Percentiles rank a stretch among this genome's conserved stretches.
phyloP scores from a whole-genome alignment of 2,888 invertebrate species.

The Biston stratarius region DNA sequence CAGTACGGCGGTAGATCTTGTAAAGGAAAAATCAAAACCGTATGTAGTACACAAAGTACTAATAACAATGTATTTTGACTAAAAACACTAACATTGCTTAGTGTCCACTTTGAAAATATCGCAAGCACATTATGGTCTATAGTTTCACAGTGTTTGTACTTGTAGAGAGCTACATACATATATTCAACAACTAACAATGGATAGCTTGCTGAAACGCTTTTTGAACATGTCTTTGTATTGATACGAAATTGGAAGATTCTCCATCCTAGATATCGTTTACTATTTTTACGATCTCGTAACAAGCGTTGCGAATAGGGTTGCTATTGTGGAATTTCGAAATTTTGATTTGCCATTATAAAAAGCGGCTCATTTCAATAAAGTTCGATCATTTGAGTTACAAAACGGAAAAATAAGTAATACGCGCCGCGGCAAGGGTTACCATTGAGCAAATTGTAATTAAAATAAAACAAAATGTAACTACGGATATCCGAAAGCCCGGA shows the following conservation, averaged over 20 bases:
- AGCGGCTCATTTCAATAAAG: too few relatives aligned
- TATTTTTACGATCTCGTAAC: constrained; percentile 1
- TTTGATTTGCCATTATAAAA: too few relatives aligned
- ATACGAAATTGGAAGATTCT: not conserved
- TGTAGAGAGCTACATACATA: constrained; percentile 21
- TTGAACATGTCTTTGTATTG: constrained; percentile 16
- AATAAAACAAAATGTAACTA: too few relatives aligned
- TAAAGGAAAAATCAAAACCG: not conserved
- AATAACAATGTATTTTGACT: constrained; percentile 13
- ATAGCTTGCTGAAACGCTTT: constrained; percentile 13
- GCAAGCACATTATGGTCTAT: constrained; percentile 15
- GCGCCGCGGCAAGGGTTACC: too few relatives aligned
- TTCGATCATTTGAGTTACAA: too few relatives aligned
- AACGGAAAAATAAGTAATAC: too few relatives aligned
- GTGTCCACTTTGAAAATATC: constrained; percentile 1
- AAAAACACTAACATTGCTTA: not conserved
- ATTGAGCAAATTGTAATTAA: too few relatives aligned
- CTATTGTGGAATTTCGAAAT: too few relatives aligned
- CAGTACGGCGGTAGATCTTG: not conserved
- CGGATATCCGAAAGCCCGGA: too few relatives aligned
- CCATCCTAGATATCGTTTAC: constrained; percentile 2
- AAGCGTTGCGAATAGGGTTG: constrained; percentile 8
- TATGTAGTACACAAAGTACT: constrained; percentile 9
- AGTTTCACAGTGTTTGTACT: constrained; percentile 15
- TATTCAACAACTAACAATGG: constrained; percentile 9